phyloP scores from a whole-genome alignment of 2,113 vertebrate species.

The Pelvicachromis taeniatus region DNA sequence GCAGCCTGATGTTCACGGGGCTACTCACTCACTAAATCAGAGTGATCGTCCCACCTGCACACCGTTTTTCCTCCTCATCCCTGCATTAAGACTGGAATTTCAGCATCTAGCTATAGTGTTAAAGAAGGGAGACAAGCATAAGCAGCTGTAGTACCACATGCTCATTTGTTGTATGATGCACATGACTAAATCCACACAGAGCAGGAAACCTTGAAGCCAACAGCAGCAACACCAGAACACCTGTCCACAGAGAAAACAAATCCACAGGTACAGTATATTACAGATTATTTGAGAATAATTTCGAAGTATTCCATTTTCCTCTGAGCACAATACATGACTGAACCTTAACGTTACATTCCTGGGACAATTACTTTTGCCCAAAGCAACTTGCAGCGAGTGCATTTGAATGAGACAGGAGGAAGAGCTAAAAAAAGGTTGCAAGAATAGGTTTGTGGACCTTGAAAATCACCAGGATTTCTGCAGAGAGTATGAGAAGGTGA shows the following conservation, averaged over 20 bases:
- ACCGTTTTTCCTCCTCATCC: neutral
- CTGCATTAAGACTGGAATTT: neutral
- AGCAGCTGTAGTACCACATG: neutral
- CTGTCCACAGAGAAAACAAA: neutral
- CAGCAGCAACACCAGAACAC: neutral
- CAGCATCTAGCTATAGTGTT: neutral
- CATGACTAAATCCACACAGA: neutral
- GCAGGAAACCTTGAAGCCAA: neutral
- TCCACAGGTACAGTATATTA: neutral
- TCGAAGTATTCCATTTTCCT: neutral
- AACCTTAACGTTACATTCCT: neutral
- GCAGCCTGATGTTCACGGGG: neutral
- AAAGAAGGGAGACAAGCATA: neutral
- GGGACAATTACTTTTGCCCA: neutral
- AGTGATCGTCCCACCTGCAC: too few species aligned
- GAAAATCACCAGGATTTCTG: neutral
- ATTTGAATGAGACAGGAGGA: neutral
- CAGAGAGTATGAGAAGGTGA: neutral
- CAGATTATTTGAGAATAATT: neutral
- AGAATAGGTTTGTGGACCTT: neutral
- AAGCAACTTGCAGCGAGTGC: neutral
- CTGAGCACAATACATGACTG: neutral
- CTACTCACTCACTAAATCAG: neutral
- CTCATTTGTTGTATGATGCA: neutral
- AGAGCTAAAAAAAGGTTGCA: neutral